A percentile compares a stretch with the other conserved stretches of the same genome.
These are phyloP conservation scores for Napeogenes inachia DNA, from an alignment of 2,888 invertebrate genomes.

Conservation along the genomic window DNA sequence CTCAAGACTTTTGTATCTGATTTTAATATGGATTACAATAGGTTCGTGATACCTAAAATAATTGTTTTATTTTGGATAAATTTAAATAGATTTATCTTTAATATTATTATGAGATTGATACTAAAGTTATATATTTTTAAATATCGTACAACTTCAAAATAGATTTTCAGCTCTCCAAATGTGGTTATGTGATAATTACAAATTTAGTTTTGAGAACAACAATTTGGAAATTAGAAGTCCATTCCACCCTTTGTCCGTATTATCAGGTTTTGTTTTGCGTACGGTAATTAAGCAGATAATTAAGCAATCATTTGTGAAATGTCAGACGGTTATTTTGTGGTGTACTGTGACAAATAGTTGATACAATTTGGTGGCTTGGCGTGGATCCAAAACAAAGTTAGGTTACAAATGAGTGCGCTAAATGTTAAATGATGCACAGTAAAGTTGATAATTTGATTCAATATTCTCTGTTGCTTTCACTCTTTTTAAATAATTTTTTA, in stretches of 20 bases:
- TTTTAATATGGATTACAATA: no score
- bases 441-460: neutral
- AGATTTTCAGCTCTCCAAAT: no score
- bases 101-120: no score
- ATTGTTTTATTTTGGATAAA: no score
- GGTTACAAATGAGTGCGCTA: slow-evolving; percentile 4
- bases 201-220: slow-evolving; percentile 40
- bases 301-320: slow-evolving; percentile 39
- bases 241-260: slow-evolving; percentile 30
- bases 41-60: no score
- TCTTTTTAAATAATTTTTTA: neutral
- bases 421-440: neutral
- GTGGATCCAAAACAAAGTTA: neutral
- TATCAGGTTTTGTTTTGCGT: slow-evolving; percentile 42
- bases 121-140: no score
- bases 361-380: slow-evolving; percentile 20
- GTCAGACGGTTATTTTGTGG: slow-evolving; percentile 28
- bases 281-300: slow-evolving; percentile 54
- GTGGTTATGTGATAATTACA: slow-evolving; percentile 30
- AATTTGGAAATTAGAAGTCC: slow-evolving; percentile 42
- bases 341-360: slow-evolving; percentile 24
- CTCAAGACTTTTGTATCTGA: no score
- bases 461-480: neutral
- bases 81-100: no score
- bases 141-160: no score